Percentiles rank a stretch among this genome's conserved stretches.
These are phyloP conservation scores for Otus scops DNA, from an alignment of 2,797 vertebrate genomes.

Conservation along the genomic window DNA sequence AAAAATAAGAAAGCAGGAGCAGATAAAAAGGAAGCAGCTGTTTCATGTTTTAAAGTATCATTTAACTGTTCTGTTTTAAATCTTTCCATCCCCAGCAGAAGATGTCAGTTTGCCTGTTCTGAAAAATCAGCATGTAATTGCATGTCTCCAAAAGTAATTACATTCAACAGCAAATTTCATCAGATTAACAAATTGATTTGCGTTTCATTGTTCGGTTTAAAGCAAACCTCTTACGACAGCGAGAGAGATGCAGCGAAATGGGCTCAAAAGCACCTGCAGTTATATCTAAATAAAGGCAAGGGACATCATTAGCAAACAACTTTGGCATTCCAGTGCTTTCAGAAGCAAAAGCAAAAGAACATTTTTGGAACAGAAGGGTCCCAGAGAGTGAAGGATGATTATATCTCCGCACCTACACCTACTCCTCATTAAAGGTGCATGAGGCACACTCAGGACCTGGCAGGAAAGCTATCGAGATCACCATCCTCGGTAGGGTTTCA, in stretches of 20 bases:
- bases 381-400: neutral
- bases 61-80: constrained; percentile 34
- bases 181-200: constrained; percentile 67
- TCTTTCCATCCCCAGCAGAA: constrained; percentile 18
- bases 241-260: neutral
- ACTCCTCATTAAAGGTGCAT: neutral
- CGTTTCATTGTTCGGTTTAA: neutral
- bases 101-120: constrained; percentile 30
- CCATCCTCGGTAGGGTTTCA: neutral
- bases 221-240: neutral
- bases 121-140: constrained; percentile 42
- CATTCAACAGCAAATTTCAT: constrained; percentile 49
- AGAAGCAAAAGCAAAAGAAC: neutral
- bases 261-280: constrained; percentile 13
- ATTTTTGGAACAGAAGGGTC: neutral
- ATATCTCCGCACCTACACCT: neutral
- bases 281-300: neutral
- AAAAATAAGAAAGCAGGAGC: constrained; percentile 32
- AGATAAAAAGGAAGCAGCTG: constrained; percentile 63
- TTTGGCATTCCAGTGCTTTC: neutral
- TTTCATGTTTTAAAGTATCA: constrained; percentile 38
- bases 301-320: constrained; percentile 28
- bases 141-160: constrained; percentile 60
- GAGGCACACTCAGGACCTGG: neutral
- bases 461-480: neutral